These are phyloP conservation scores for Aporophyla nigra DNA, from an alignment of 2,888 invertebrate genomes.

Conservation along the genomic window DNA sequence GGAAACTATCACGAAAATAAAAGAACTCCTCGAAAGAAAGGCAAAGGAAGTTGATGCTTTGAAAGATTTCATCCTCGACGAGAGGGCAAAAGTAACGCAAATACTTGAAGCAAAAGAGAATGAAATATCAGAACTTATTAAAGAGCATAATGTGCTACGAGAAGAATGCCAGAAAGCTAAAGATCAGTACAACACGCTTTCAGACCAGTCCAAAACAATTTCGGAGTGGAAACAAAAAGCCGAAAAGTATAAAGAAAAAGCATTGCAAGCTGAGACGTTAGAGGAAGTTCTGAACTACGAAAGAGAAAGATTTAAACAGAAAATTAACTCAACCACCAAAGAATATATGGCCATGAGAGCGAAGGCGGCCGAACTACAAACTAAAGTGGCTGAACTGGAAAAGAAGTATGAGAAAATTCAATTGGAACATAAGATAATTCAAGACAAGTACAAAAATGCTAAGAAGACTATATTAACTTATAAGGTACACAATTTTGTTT, in stretches of 20 bases:
- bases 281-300: slow-evolving; percentile 82
- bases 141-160: slow-evolving; percentile 84
- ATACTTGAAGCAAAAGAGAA: slow-evolving; percentile 89
- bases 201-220: slow-evolving; percentile 59
- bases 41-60: slow-evolving; percentile 89
- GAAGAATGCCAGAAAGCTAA: slow-evolving; percentile 82
- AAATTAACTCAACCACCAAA: slow-evolving; percentile 77
- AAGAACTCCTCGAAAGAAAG: slow-evolving; percentile 88
- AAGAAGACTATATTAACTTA: slow-evolving; percentile 92
- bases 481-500: slow-evolving; percentile 84
- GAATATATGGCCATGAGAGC: slow-evolving; percentile 84
- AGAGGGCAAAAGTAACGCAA: slow-evolving; percentile 88
- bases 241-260: slow-evolving; percentile 84
- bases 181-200: slow-evolving; percentile 65
- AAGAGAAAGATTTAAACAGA: slow-evolving; percentile 83
- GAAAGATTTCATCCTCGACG: slow-evolving; percentile 88
- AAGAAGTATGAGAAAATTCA: slow-evolving; percentile 80
- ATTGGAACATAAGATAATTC: slow-evolving; percentile 86
- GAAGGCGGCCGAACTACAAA: slow-evolving; percentile 84
- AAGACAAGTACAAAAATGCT: slow-evolving; percentile 92
- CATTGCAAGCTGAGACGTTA: slow-evolving; percentile 80
- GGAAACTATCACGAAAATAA: slow-evolving; percentile 84
- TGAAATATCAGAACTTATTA: slow-evolving; percentile 87
- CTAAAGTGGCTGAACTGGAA: slow-evolving; percentile 85
- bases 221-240: slow-evolving; percentile 82